Percentiles rank a stretch among this genome's conserved stretches.
Evolutionary conservation across 2,888 invertebrate species (phyloP).

Genomic region (Proisotoma minuta): DNA sequence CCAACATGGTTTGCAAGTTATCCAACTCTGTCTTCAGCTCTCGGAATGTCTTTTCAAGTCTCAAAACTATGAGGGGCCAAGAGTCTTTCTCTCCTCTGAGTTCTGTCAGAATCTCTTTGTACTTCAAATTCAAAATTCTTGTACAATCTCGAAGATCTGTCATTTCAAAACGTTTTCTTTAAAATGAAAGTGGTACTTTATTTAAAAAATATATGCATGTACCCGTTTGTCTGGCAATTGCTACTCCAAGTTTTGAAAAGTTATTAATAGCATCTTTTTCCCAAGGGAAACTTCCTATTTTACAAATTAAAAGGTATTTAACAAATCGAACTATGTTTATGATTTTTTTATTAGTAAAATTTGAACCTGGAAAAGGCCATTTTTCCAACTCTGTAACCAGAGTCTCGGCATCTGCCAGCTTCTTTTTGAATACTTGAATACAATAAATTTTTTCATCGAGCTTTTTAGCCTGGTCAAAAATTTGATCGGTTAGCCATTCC

Average conservation of each 20-base stretch:
- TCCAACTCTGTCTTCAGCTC: conserved; percentile 8
- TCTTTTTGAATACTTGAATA: conserved; percentile 9
- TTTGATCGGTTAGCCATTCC: conserved; percentile 22
- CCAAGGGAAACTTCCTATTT: conserved; percentile 14
- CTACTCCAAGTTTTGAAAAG: not conserved
- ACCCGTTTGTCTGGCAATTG: conserved; percentile 15
- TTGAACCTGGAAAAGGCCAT: conserved; percentile 11
- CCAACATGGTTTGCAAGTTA: conserved; percentile 18
- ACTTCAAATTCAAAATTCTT: conserved; percentile 13
- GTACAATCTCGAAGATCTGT: conserved; percentile 10
- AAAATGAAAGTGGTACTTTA: not conserved
- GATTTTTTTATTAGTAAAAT: not conserved
- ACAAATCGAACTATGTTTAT: too few species aligned
- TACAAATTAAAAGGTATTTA: not conserved
- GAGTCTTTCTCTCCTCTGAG: conserved; percentile 15
- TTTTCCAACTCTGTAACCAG: conserved; percentile 9
- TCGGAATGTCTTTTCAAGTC: conserved; percentile 7
- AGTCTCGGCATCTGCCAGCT: conserved; percentile 18
- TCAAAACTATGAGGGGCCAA: conserved; percentile 14
- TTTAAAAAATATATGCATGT: not conserved
- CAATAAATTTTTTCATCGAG: conserved; percentile 15
- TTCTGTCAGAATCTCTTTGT: conserved; percentile 5
- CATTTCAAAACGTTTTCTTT: not conserved
- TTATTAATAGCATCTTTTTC: conserved; percentile 9
- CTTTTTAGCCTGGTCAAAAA: conserved; percentile 19